Conservation (phyloP, 2,797 vertebrate genomes). For the Parauchenoglanis punctatus region DNA sequence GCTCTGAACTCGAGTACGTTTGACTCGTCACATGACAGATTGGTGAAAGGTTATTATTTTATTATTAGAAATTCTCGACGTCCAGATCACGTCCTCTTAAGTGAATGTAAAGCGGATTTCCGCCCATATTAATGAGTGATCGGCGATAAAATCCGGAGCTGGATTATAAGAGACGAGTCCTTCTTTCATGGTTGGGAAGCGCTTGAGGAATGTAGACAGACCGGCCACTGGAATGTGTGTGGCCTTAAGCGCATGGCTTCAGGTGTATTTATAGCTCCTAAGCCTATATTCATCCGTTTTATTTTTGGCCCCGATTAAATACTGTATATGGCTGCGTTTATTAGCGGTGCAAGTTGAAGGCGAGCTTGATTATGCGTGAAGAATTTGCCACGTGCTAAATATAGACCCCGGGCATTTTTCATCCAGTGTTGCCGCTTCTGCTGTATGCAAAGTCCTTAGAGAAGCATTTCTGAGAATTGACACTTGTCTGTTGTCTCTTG, state of each 20-base stretch:
- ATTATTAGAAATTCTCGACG: neutral
- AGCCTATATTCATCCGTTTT: constrained; percentile 38
- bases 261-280: constrained; percentile 47
- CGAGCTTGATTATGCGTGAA: neutral
- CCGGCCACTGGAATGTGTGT: constrained; percentile 53
- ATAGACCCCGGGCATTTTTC: neutral
- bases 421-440: constrained; percentile 18
- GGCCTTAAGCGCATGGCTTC: constrained; percentile 33
- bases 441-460: constrained; percentile 15
- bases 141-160: neutral
- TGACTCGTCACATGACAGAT: neutral
- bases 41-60: neutral
- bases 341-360: neutral
- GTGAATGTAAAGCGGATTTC: neutral
- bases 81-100: no score
- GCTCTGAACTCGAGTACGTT: neutral
- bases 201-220: constrained; percentile 51
- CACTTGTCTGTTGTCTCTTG: neutral
- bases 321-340: constrained; percentile 14
- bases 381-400: neutral
- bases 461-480: constrained; percentile 33
- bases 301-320: constrained; percentile 38
- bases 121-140: neutral
- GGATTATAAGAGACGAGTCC: constrained; percentile 9
- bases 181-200: constrained; percentile 22